Conservation (phyloP, 1,140 invertebrate species). For the Caenorhabditis briggsae region DNA sequence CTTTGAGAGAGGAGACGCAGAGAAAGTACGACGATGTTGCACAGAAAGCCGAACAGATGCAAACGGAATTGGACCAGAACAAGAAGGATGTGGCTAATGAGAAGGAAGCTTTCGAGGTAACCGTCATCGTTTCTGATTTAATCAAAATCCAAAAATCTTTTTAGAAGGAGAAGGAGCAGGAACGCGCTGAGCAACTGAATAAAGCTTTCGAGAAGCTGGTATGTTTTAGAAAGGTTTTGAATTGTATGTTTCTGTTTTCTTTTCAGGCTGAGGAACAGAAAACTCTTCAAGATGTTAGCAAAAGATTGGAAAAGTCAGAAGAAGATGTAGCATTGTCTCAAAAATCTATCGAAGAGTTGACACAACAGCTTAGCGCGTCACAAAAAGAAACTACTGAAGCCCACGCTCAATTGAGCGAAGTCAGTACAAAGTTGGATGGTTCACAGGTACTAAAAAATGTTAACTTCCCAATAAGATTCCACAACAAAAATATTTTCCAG, state of each 20-base stretch:
- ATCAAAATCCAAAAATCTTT: background rate
- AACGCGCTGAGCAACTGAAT: background rate
- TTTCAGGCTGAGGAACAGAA: background rate
- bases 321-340: background rate
- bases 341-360: background rate
- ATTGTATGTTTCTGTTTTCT: background rate
- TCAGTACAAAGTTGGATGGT: constrained; percentile 4
- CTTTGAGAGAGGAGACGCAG: constrained; percentile 45
- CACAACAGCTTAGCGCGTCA: background rate
- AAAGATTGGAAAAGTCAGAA: constrained; percentile 33
- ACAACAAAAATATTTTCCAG: background rate
- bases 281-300: constrained; percentile 1
- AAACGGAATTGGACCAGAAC: constrained; percentile 32
- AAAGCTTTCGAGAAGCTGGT: constrained; percentile 3
- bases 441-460: background rate
- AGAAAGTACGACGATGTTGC: constrained; percentile 20
- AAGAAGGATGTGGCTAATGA: background rate
- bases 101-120: constrained; percentile 23
- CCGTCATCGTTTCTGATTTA: background rate
- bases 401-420: background rate
- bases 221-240: background rate
- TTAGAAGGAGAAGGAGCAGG: background rate
- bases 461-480: background rate
- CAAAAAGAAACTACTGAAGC: background rate
- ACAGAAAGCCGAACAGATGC: constrained; percentile 17